Percentiles rank a stretch among this genome's conserved stretches.
Conservation (phyloP, 2,797 vertebrate species). For the Hipposideros larvatus region DNA sequence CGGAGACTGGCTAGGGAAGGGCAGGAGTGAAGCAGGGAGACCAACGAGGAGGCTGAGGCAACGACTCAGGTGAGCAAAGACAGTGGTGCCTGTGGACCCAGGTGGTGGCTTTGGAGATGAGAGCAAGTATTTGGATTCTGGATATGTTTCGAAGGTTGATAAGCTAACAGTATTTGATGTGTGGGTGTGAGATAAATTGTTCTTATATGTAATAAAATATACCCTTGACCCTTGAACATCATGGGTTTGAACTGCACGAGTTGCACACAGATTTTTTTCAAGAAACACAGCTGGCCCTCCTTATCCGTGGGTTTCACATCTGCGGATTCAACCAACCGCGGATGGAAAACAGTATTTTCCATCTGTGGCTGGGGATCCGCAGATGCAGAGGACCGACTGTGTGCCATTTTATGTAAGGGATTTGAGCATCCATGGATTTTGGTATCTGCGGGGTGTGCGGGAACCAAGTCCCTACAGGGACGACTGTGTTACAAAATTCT, state of each 20-base stretch:
- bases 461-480: background rate
- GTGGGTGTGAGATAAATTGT: background rate
- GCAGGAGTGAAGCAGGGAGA: background rate
- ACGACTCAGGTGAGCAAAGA: background rate
- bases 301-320: background rate
- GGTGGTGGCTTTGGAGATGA: background rate
- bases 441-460: background rate
- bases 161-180: background rate
- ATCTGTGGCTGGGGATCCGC: background rate
- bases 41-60: fast-evolving
- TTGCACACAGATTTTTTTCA: background rate
- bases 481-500: background rate
- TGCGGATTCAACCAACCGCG: background rate
- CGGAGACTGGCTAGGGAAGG: background rate
- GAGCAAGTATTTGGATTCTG: background rate
- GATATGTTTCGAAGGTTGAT: background rate
- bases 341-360: background rate
- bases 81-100: background rate
- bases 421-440: background rate
- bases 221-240: background rate
- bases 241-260: background rate
- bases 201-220: background rate
- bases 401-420: background rate
- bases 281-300: background rate
- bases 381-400: background rate